Base-by-base conservation (phyloP, 2,113 vertebrate genomes). In the Malurus melanocephalus region DNA sequence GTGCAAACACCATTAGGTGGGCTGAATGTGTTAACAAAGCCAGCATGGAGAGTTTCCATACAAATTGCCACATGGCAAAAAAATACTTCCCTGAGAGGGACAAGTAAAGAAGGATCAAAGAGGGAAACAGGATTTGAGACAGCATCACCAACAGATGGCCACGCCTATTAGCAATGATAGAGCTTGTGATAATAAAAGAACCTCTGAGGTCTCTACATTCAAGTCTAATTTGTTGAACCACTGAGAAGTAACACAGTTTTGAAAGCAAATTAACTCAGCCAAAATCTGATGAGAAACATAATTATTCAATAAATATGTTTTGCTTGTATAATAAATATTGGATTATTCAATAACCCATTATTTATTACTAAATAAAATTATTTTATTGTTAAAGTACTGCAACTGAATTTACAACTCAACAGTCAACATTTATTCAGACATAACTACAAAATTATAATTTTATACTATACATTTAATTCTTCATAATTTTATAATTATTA, bases 351-450 rank as follows among this genome's bases (percentile, higher is more conserved):
- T 30, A 71, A 30, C 3, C 3, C 10, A 40, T 22, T 24, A 71
- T 46, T 68, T 16, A 40, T 18, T 21, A 69, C 17, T 62, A 18
- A 43, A 65, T 19, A 19, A 51, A 38, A 19, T 22, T 16, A 40
- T 33, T 77, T 38, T 10, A 30, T 55, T 35, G 55, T 8, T 48
- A 18, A 62, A 42, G 71, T 72, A 78, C 93, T 94, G 67, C 38
- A 94, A 85, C 60, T 88, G 59, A 93, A 93, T 95, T 93, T 95
- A 85, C 57, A 93, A 85, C 75, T 92, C 93, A 94, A 95, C 88
- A 90, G 87, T 86, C 89, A 95, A 87, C 55, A 93, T 53, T 85
- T 95, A 83, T 95, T 90, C 80, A 95, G 91, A 89, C 88, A 82
- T 73, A 80, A 69, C 6, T 32, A 26, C 14, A 56, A 49, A 71